These are phyloP conservation scores for Phyllostomus discolor DNA, from an alignment of 2,113 vertebrate genomes.

Conservation along the genomic window DNA sequence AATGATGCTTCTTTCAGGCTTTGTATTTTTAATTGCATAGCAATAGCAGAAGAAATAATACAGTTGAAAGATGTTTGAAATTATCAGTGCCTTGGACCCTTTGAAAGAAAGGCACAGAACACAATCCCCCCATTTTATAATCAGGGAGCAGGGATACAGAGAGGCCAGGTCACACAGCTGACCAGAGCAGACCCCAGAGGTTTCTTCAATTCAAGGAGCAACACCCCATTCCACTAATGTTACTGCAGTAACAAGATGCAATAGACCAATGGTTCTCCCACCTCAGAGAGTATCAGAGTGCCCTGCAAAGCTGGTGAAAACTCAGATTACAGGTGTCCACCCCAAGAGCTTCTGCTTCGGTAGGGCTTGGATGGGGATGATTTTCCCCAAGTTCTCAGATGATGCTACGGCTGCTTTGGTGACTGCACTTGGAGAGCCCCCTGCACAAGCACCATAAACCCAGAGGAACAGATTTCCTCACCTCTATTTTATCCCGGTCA, in stretches of 20 bases:
- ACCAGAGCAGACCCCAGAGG: background rate
- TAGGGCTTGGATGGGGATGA: background rate
- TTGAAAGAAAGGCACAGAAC: background rate
- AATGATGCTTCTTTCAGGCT: background rate
- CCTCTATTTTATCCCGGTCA: background rate
- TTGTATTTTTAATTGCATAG: slow-evolving; percentile 50
- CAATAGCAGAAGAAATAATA: slow-evolving; percentile 58
- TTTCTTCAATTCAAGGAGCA: background rate
- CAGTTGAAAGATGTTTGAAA: slow-evolving; percentile 63
- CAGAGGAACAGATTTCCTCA: background rate
- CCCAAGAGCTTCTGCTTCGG: background rate
- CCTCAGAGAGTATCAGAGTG: background rate
- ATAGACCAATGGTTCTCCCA: background rate
- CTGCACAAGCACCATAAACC: background rate
- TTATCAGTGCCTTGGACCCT: background rate
- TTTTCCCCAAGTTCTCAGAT: background rate
- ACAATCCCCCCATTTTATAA: background rate
- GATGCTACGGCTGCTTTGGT: background rate
- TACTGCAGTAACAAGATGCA: background rate
- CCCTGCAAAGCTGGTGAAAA: background rate
- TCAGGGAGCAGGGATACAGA: background rate
- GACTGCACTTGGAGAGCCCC: background rate
- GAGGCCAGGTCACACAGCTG: background rate
- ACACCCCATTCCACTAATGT: background rate
- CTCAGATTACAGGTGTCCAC: background rate